Conservation (phyloP, 2,113 vertebrate genomes). For the Zeus faber region DNA sequence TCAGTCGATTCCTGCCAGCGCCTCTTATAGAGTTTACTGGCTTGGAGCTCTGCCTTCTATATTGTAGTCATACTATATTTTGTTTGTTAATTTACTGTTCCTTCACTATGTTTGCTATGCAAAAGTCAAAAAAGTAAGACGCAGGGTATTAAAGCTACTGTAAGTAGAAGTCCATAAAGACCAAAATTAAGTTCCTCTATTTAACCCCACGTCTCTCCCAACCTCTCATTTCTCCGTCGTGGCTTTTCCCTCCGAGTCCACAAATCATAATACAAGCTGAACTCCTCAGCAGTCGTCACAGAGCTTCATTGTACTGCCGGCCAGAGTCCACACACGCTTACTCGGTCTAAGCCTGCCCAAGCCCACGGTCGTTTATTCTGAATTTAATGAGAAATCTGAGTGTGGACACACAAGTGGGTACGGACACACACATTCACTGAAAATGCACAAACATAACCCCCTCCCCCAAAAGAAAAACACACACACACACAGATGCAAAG, state of each 20-base stretch:
- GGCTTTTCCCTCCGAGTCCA: slow-evolving; percentile 22
- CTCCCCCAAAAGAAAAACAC: slow-evolving; percentile 24
- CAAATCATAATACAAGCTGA: slow-evolving; percentile 39
- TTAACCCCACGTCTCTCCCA: slow-evolving; percentile 14
- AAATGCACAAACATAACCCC: slow-evolving; percentile 12
- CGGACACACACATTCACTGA: neutral
- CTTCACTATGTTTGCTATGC: no score
- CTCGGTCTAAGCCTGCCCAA: slow-evolving; percentile 4
- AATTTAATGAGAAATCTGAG: slow-evolving; percentile 40
- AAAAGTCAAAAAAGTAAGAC: no score
- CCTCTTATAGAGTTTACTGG: no score
- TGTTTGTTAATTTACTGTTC: no score
- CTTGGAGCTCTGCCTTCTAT: no score
- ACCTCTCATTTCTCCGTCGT: slow-evolving; percentile 25
- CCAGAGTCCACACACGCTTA: slow-evolving; percentile 33
- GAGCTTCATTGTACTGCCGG: slow-evolving; percentile 47
- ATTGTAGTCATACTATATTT: no score
- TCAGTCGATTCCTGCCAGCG: no score
- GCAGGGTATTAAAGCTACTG: slow-evolving; percentile 2
- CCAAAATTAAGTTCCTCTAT: slow-evolving; percentile 22
- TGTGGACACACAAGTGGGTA: slow-evolving; percentile 13
- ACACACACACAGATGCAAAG: slow-evolving; percentile 17
- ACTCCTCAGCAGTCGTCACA: slow-evolving; percentile 33
- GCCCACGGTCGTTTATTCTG: slow-evolving; percentile 40
- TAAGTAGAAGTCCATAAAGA: slow-evolving; percentile 4